These are phyloP conservation scores for Arenicola marina DNA, from an alignment of 2,888 invertebrate genomes.

Conservation along the genomic window DNA sequence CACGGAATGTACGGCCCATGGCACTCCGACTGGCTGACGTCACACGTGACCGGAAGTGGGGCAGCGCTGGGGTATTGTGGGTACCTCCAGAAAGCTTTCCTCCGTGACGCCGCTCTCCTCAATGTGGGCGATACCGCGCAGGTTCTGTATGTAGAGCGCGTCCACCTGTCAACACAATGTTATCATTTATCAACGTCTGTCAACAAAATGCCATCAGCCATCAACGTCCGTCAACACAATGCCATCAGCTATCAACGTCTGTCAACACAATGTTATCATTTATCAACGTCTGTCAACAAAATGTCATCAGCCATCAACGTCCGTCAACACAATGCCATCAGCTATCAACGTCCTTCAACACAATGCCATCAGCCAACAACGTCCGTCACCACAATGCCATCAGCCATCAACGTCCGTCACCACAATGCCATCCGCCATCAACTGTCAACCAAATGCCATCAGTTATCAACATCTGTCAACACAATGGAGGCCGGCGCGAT, in stretches of 20 bases:
- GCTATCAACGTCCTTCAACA: background rate
- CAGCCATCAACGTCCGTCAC: background rate
- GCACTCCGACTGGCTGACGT: too few species aligned
- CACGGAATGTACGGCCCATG: too few species aligned
- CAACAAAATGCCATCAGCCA: background rate
- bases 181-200: background rate
- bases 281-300: background rate
- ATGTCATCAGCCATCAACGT: background rate
- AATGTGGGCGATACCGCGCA: constrained; percentile 68
- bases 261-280: background rate
- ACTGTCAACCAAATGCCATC: background rate
- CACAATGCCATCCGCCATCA: background rate
- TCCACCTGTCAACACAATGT: constrained; percentile 65
- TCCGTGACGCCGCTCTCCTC: constrained; percentile 68
- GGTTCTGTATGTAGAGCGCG: constrained; percentile 67
- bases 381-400: background rate
- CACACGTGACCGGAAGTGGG: too few species aligned
- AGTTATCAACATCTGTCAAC: background rate
- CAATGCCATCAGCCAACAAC: background rate
- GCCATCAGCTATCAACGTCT: background rate
- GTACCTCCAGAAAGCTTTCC: constrained; percentile 67
- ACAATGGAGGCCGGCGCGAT: too few species aligned
- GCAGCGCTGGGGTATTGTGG: constrained; percentile 68
- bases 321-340: background rate
- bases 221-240: background rate